These are phyloP conservation scores for Conomelus anceps DNA, from an alignment of 2,888 invertebrate genomes.

Conservation along the genomic window DNA sequence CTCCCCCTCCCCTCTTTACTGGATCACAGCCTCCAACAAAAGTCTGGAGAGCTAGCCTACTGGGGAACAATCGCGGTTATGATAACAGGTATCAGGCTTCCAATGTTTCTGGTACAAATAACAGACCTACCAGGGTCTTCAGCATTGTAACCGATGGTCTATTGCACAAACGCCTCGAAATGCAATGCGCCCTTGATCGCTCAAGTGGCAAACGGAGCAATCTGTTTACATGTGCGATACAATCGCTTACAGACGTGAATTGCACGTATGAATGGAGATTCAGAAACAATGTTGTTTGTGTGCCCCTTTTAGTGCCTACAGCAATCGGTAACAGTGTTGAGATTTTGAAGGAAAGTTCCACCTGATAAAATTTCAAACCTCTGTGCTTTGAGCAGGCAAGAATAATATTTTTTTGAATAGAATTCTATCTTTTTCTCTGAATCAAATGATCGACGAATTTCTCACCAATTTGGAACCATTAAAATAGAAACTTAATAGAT, in stretches of 20 bases:
- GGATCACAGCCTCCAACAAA: neutral
- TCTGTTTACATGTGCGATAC: neutral
- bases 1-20: neutral
- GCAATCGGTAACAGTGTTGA: too few relatives aligned
- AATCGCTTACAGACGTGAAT: neutral
- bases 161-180: neutral
- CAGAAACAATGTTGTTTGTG: neutral
- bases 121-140: neutral
- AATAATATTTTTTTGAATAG: too few relatives aligned
- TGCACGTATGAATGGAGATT: neutral
- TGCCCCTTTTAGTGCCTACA: too few relatives aligned
- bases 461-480: too few relatives aligned
- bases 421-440: too few relatives aligned
- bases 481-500: too few relatives aligned
- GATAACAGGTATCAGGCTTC: neutral
- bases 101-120: neutral
- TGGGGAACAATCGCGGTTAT: neutral
- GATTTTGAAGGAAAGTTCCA: too few relatives aligned
- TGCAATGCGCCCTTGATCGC: neutral
- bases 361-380: too few relatives aligned
- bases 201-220: neutral
- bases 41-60: neutral
- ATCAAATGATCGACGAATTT: too few relatives aligned
- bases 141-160: neutral
- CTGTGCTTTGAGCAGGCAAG: too few relatives aligned